Evolutionary conservation across 2,113 vertebrate genomes (phyloP).

Genomic region (Neopipo cinnamomea): DNA sequence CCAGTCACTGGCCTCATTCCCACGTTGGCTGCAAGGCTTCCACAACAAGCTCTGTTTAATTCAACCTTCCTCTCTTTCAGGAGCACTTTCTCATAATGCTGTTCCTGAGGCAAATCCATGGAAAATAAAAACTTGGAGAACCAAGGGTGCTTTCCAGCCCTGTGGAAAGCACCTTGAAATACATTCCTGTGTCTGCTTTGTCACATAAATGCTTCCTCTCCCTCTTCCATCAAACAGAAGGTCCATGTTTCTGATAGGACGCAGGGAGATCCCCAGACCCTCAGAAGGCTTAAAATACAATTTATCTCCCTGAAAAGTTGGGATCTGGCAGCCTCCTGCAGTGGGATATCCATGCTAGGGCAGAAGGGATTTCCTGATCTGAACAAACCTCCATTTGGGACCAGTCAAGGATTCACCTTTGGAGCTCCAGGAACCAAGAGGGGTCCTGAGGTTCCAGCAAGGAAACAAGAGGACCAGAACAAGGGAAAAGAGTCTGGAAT

Average conservation of each 20-base stretch:
- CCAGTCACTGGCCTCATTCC: background rate
- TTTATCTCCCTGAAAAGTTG: background rate
- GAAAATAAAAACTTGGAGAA: background rate
- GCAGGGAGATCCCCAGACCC: background rate
- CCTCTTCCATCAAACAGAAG: background rate
- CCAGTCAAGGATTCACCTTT: no score
- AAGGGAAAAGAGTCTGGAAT: no score
- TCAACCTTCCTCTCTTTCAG: background rate
- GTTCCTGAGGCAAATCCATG: background rate
- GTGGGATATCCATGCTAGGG: no score
- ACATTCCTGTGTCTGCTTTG: background rate
- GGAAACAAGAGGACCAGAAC: no score
- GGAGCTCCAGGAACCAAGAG: no score
- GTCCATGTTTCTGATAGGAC: background rate
- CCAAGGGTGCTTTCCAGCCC: background rate
- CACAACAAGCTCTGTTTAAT: fast-evolving
- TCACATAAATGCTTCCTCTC: background rate
- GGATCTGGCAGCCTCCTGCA: no score
- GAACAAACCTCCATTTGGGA: no score
- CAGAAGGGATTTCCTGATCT: no score
- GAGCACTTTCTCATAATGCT: background rate
- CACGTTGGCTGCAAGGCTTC: background rate
- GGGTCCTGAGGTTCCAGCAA: no score
- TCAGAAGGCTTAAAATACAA: background rate
- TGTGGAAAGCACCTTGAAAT: background rate